Evolutionary conservation across 1,140 invertebrate genomes (phyloP).

Genomic region (Ditylenchus dipsaci): DNA sequence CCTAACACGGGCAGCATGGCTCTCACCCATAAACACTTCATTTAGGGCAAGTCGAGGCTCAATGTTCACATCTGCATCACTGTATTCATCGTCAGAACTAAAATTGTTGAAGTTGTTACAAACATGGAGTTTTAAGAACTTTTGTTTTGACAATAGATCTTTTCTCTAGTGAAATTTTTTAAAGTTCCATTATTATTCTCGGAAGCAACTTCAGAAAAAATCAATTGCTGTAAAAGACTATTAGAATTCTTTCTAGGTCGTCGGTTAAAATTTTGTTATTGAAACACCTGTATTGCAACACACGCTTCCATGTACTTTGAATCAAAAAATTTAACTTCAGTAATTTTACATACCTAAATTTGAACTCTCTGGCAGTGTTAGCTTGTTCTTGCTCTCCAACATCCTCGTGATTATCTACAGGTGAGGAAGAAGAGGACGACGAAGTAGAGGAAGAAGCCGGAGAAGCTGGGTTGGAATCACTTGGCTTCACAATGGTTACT

Average conservation of each 20-base stretch:
- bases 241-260: too few relatives aligned
- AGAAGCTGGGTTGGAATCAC: slow-evolving; percentile 1
- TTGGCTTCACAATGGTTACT: slow-evolving; percentile 67
- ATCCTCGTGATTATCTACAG: background rate
- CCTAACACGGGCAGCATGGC: slow-evolving; percentile 81
- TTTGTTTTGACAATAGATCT: too few relatives aligned
- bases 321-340: background rate
- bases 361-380: background rate
- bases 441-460: slow-evolving; percentile 25
- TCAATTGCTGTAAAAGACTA: too few relatives aligned
- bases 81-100: slow-evolving; percentile 44
- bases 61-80: slow-evolving; percentile 17
- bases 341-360: background rate
- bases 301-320: background rate
- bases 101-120: background rate
- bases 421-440: slow-evolving; percentile 9
- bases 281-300: too few relatives aligned
- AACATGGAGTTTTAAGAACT: too few relatives aligned
- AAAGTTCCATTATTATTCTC: too few relatives aligned
- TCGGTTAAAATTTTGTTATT: too few relatives aligned
- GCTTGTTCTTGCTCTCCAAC: background rate
- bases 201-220: too few relatives aligned
- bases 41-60: slow-evolving; percentile 69
- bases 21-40: slow-evolving; percentile 93
- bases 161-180: too few relatives aligned